These are phyloP conservation scores for Grammomys dolichurus DNA, from an alignment of 2,113 vertebrate genomes.

Conservation along the genomic window DNA sequence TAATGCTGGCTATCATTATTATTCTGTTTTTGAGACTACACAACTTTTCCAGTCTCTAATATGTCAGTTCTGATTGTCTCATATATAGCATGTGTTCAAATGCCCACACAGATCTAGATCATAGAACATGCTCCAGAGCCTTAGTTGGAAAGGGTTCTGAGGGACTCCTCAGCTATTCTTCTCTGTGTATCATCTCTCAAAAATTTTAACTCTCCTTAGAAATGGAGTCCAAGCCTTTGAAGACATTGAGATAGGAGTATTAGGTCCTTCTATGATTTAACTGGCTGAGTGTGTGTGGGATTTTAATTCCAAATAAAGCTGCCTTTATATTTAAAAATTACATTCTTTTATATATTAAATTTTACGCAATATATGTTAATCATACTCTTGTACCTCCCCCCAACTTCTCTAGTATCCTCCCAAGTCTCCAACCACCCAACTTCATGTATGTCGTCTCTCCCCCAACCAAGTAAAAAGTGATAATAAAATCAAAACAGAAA, in stretches of 20 bases:
- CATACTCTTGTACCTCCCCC: background rate
- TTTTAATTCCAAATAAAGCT: background rate
- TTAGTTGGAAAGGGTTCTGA: background rate
- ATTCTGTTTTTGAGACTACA: background rate
- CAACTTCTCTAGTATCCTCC: background rate
- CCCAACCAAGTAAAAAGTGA: background rate
- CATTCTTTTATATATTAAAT: background rate
- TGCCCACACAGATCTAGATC: background rate
- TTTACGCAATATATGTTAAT: background rate
- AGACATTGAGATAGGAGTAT: background rate
- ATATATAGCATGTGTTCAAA: background rate
- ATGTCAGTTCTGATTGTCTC: background rate
- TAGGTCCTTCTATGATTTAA: background rate
- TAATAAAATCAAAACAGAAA: background rate
- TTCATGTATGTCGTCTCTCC: background rate
- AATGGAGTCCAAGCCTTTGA: background rate
- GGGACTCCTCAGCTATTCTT: background rate
- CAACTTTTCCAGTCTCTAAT: background rate
- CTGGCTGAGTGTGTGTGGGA: background rate
- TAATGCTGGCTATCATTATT: background rate
- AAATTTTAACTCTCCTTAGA: background rate
- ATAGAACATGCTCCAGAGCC: background rate
- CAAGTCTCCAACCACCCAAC: background rate
- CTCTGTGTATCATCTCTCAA: background rate
- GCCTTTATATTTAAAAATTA: background rate